phyloP scores from a whole-genome alignment of 2,888 invertebrate species.

The Adela reaumurella region DNA sequence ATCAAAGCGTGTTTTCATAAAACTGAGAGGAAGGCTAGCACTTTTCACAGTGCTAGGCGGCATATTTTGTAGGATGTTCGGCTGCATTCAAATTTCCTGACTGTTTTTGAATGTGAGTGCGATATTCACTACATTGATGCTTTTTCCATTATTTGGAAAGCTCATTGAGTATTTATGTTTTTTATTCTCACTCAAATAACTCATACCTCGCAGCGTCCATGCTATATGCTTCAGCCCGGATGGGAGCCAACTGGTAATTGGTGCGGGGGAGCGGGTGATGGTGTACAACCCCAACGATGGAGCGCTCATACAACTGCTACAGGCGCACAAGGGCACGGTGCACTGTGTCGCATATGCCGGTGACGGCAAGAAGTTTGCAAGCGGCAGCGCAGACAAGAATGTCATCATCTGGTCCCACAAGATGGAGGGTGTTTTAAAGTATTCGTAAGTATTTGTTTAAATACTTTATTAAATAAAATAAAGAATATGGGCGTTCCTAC shows the following conservation, averaged over 20 bases:
- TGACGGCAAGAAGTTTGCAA: constrained; percentile 95
- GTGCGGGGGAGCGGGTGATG: constrained; percentile 90
- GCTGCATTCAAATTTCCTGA: no score
- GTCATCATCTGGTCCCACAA: constrained; percentile 98
- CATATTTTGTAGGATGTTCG: no score
- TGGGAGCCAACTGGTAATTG: constrained; percentile 89
- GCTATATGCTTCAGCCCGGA: constrained; percentile 95
- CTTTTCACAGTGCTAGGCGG: no score
- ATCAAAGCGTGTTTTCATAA: no score
- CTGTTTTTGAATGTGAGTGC: no score
- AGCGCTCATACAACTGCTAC: constrained; percentile 83
- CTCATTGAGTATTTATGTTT: constrained; percentile 4
- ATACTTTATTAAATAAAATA: no score
- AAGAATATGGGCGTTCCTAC: no score
- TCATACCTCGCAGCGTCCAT: constrained; percentile 86
- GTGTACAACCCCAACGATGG: constrained; percentile 94
- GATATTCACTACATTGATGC: no score
- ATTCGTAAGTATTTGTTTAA: constrained; percentile 69
- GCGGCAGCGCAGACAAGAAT: constrained; percentile 94
- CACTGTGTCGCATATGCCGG: constrained; percentile 88
- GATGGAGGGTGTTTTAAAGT: constrained; percentile 93
- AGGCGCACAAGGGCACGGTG: constrained; percentile 94
- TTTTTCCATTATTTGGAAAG: constrained; percentile 9
- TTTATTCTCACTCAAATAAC: neutral
- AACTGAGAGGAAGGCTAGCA: no score